Evolutionary conservation across 2,888 invertebrate species (phyloP).

Genomic region (Seladonia tumulorum): DNA sequence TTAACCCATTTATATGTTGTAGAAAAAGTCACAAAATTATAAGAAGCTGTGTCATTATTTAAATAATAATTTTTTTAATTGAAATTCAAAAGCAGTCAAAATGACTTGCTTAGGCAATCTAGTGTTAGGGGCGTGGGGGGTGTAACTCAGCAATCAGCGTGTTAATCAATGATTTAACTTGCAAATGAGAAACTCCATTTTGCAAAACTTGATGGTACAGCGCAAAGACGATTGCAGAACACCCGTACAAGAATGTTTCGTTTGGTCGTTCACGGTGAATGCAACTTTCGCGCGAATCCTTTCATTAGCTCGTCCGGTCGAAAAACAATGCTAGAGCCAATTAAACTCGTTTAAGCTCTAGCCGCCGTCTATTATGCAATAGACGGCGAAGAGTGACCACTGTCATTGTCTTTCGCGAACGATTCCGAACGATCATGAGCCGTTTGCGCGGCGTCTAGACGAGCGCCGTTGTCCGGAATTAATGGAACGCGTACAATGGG

Average conservation of each 20-base stretch:
- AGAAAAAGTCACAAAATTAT: too few species aligned
- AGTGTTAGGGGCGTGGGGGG: too few species aligned
- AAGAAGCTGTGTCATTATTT: too few species aligned
- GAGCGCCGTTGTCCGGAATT: constrained; percentile 24
- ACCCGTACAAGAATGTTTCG: not conserved
- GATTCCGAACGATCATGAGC: constrained; percentile 32
- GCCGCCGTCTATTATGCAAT: constrained; percentile 72
- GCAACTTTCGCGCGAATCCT: constrained; percentile 34
- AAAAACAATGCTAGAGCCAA: constrained; percentile 68
- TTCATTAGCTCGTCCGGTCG: constrained; percentile 54
- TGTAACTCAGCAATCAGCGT: too few species aligned
- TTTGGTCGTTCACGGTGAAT: constrained; percentile 24
- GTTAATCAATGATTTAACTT: not conserved
- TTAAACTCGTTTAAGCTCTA: constrained; percentile 75
- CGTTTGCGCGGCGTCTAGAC: constrained; percentile 60
- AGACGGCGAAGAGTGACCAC: constrained; percentile 65
- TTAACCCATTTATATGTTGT: too few species aligned
- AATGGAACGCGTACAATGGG: not conserved
- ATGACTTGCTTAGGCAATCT: too few species aligned
- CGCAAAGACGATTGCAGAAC: not conserved
- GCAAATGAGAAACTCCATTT: not conserved
- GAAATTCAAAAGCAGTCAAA: too few species aligned
- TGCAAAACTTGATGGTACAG: not conserved
- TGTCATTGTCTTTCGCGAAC: constrained; percentile 56
- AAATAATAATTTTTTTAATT: too few species aligned